phyloP scores from a whole-genome alignment of 1,140 invertebrate genomes.

The Halictus rubicundus region DNA sequence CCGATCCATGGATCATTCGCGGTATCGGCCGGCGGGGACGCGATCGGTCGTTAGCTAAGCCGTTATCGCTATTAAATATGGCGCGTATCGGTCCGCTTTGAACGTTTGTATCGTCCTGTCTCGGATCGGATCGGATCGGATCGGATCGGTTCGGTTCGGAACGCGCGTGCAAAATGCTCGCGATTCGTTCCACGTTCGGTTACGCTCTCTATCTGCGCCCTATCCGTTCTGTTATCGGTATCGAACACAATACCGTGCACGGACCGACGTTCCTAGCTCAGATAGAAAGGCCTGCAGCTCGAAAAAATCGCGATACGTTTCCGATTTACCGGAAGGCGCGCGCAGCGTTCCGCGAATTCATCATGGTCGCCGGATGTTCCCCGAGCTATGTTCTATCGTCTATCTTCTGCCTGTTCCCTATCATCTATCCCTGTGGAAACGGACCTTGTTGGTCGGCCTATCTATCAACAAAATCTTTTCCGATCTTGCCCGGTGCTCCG shows the following conservation, averaged over 20 bases:
- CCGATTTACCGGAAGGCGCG: constrained; percentile 14
- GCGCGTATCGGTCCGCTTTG: constrained; percentile 22
- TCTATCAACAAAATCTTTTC: no score
- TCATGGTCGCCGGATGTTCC: no score
- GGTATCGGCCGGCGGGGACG: constrained; percentile 30
- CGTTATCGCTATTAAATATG: constrained; percentile 60
- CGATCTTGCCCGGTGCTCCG: no score
- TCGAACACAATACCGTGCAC: not conserved
- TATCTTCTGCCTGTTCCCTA: no score
- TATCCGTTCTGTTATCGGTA: constrained; percentile 12
- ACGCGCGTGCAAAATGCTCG: not conserved
- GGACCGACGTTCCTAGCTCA: not conserved
- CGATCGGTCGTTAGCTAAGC: constrained; percentile 53
- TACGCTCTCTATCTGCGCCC: not conserved
- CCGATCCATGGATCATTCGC: constrained; percentile 25
- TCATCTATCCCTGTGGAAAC: no score
- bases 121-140: not conserved
- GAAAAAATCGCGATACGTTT: not conserved
- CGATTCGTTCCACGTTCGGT: constrained; percentile 23
- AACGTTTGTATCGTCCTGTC: not conserved
- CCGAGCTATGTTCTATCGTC: not conserved
- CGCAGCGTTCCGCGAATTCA: not conserved
- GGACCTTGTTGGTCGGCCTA: no score
- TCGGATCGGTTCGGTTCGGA: not conserved
- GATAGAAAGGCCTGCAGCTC: not conserved